Evolutionary conservation across 37 sponge, comb jelly and placozoan species (phyloP).

Genomic region (Sycon ciliatum): DNA sequence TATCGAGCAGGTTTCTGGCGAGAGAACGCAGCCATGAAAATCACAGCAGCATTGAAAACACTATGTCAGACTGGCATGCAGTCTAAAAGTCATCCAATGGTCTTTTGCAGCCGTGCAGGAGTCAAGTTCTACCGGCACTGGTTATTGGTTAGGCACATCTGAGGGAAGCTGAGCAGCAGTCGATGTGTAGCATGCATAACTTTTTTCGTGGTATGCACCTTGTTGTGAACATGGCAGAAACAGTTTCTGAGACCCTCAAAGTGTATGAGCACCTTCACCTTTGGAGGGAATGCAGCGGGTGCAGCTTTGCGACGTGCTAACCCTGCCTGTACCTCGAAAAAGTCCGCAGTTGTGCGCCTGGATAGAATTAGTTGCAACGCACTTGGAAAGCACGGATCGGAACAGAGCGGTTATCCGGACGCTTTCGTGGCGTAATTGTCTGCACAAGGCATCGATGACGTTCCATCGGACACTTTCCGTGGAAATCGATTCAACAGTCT

Average conservation of each 20-base stretch:
- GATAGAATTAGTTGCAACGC: conserved; percentile 30
- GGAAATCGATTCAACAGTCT: no score
- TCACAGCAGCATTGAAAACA: conserved; percentile 31
- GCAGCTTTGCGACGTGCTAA: no score
- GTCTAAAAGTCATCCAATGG: conserved; percentile 34
- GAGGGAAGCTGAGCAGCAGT: conserved; percentile 15
- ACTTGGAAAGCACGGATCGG: conserved; percentile 18
- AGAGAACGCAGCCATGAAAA: conserved; percentile 1
- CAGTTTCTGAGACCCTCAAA: no score
- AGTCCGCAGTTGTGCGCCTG: conserved; percentile 24
- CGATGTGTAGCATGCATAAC: conserved; percentile 23
- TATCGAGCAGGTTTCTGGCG: no score
- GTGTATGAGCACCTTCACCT: no score
- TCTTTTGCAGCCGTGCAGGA: conserved; percentile 27
- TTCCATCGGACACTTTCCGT: no score
- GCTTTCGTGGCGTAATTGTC: no score
- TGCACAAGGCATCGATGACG: no score
- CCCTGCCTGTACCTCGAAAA: neutral
- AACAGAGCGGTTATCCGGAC: conserved; percentile 42
- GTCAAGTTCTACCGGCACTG: conserved; percentile 26
- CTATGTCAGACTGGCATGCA: conserved; percentile 49
- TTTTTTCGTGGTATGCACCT: conserved; percentile 14
- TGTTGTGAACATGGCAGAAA: no score
- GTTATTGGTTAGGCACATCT: conserved; percentile 12
- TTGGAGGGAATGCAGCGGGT: no score